phyloP scores from a whole-genome alignment of 1,140 invertebrate species.

The Charaxes varanes region DNA sequence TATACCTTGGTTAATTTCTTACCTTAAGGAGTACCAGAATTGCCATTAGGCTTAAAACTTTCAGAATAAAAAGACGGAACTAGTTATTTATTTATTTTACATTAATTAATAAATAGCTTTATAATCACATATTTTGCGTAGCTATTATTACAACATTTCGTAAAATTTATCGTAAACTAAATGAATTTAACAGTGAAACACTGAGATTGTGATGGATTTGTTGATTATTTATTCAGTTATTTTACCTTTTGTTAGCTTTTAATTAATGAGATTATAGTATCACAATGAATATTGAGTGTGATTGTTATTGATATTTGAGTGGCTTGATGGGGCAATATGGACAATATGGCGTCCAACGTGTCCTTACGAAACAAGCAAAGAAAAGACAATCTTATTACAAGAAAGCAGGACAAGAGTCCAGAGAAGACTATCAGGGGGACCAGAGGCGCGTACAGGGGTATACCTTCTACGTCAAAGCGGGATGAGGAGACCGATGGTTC shows the following conservation, averaged over 20 bases:
- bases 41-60: no score
- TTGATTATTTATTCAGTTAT: conserved; percentile 36
- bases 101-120: no score
- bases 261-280: conserved; percentile 25
- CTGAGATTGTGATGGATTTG: conserved; percentile 26
- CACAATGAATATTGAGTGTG: conserved; percentile 25
- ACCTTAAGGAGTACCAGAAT: no score
- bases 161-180: no score
- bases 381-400: conserved; percentile 66
- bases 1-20: no score
- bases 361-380: conserved; percentile 61
- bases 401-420: conserved; percentile 70
- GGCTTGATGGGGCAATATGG: conserved; percentile 59
- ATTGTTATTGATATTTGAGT: conserved; percentile 21
- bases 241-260: conserved; percentile 23
- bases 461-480: conserved; percentile 51
- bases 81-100: no score
- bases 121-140: no score
- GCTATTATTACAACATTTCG: no score
- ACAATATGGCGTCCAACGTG: conserved; percentile 68
- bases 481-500: conserved; percentile 60
- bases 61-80: no score
- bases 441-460: conserved; percentile 54
- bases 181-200: conserved; percentile 25
- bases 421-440: conserved; percentile 67